Conservation (phyloP, 2,113 vertebrate genomes). For the Edolisoma coerulescens region DNA sequence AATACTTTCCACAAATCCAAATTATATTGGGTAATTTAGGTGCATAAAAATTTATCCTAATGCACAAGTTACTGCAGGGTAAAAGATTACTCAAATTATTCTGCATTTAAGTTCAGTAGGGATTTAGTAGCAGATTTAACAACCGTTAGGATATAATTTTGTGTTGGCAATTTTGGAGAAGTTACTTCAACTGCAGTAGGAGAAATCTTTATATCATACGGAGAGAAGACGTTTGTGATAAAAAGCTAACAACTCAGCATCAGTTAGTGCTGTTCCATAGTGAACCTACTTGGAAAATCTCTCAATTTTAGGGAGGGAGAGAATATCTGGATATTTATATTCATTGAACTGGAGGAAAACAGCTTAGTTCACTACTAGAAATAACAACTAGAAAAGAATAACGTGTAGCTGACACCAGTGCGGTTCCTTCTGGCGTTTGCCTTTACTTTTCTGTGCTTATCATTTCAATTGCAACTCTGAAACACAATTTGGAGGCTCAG, state of each 20-base stretch:
- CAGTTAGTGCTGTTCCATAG: neutral
- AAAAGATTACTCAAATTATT: conserved; percentile 3
- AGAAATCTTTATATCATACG: neutral
- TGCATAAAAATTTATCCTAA: neutral
- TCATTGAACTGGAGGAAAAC: conserved; percentile 12
- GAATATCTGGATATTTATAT: neutral
- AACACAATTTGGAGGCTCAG: conserved; percentile 34
- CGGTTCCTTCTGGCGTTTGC: neutral
- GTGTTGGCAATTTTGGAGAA: neutral
- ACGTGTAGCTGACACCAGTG: neutral
- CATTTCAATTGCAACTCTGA: conserved; percentile 18
- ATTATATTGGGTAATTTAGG: neutral
- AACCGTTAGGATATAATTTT: neutral
- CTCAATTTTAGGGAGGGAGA: neutral
- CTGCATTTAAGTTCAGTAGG: neutral
- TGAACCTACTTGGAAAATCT: neutral
- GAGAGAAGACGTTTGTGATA: neutral
- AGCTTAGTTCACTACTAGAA: conserved; percentile 10
- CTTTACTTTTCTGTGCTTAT: conserved; percentile 32
- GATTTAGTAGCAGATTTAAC: neutral
- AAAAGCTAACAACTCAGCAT: neutral
- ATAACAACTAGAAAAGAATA: conserved; percentile 20
- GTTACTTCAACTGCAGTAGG: neutral
- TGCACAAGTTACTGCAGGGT: conserved; percentile 1
- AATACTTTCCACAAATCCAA: neutral